Base-by-base conservation (phyloP, 2,888 invertebrate genomes). In the Opisthograptis luteolata region DNA sequence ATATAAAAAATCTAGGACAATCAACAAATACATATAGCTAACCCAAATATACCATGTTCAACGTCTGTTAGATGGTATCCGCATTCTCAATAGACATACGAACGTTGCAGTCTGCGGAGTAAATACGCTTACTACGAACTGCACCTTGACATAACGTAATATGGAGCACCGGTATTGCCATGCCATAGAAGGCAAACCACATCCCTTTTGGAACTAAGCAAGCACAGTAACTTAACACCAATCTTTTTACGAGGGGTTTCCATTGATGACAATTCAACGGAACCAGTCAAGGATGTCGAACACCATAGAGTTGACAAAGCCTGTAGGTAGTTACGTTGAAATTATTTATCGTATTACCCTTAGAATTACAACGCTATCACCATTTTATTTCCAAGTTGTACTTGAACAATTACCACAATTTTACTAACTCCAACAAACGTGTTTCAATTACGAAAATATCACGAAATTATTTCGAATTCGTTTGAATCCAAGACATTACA, bases 1-100 rank as follows among this genome's bases (percentile, higher is more conserved):
- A 54, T 47, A 39, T 36, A 42, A 39, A 53, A 36, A 39, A 53
- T 58, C 50, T 60, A 57, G 60, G 45, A 54, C 50, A 56, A 44
- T 47, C 52, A 52, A 43, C 36, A 41, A 44, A 53, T 52, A 42
- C 8, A 47, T 44, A 43, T 52, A 55, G 39, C 42, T 49, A 40
- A 43, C 43, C 13, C 31, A 25, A 39, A 35, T 42, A 36, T 25
- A 41, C 39, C 25, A 41, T 32, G 44, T 43, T 44, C 17, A 14
- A 25, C 31, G 10, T 12, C 25, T 27, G 9, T 7, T 41, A 30
- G 14, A 12, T 19, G 9, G 39, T 19, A 40, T 50, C 39, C 50
- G 44, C 34, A 34, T 44, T 35, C 43, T 25, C 27, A 40, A 44
- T 44, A 50, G 44, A 44, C 12, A 2, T 9, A 20, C 17, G 7